Evolutionary conservation across 2,888 invertebrate species (phyloP).

Genomic region (Oegoconia quadripuncta): DNA sequence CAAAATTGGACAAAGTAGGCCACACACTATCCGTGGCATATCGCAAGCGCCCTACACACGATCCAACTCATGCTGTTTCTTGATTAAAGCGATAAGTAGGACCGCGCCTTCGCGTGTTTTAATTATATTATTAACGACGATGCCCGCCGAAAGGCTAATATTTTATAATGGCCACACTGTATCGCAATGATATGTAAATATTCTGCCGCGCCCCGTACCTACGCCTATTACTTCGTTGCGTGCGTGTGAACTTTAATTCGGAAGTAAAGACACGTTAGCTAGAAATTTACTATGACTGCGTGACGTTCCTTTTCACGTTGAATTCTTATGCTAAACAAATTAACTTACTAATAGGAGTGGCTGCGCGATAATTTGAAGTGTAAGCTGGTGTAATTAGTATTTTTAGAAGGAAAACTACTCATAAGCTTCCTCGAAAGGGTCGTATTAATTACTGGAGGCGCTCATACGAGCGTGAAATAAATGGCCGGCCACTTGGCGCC

Average conservation of each 20-base stretch:
- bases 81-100: slow-evolving; percentile 67
- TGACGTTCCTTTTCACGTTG: slow-evolving; percentile 52
- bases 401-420: slow-evolving; percentile 74
- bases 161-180: slow-evolving; percentile 72
- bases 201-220: slow-evolving; percentile 63
- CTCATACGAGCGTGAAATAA: slow-evolving; percentile 62
- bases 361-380: slow-evolving; percentile 28
- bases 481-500: slow-evolving; percentile 75
- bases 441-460: slow-evolving; percentile 75
- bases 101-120: slow-evolving; percentile 75
- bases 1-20: slow-evolving; percentile 21
- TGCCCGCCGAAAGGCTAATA: slow-evolving; percentile 71
- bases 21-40: no score
- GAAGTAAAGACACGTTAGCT: slow-evolving; percentile 65
- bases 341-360: slow-evolving; percentile 43
- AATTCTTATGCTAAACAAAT: slow-evolving; percentile 52
- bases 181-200: slow-evolving; percentile 79
- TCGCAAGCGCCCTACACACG: slow-evolving; percentile 13
- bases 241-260: slow-evolving; percentile 70
- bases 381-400: slow-evolving; percentile 60
- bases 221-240: slow-evolving; percentile 62
- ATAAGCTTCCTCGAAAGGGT: slow-evolving; percentile 75
- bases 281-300: slow-evolving; percentile 54
- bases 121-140: slow-evolving; percentile 77
- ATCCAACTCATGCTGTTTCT: slow-evolving; percentile 46